Percentiles rank a stretch among this genome's conserved stretches.
Evolutionary conservation across 2,797 vertebrate species (phyloP).

Genomic region (Distichodus sexfasciatus): DNA sequence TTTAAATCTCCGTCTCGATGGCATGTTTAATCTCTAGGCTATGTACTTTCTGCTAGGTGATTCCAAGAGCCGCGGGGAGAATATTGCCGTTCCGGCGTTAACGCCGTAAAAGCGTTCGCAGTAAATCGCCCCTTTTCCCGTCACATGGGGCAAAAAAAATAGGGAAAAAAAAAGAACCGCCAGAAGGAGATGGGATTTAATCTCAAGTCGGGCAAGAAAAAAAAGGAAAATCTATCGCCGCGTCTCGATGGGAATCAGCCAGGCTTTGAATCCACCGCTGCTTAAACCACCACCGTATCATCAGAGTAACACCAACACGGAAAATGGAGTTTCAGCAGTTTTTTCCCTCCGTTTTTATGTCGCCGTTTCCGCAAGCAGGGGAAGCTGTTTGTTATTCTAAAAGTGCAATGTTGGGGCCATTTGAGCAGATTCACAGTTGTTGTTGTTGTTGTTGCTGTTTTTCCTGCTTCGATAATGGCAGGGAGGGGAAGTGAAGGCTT

Average conservation of each 20-base stretch:
- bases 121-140: constrained; percentile 37
- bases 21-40: background rate
- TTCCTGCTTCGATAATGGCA: background rate
- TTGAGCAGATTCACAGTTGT: constrained; percentile 10
- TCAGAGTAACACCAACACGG: constrained; percentile 2
- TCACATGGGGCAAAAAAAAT: constrained; percentile 28
- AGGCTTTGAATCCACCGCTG: background rate
- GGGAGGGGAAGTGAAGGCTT: background rate
- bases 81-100: no score
- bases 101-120: background rate
- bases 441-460: no score
- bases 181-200: constrained; percentile 20
- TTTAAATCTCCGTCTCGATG: no score
- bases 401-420: background rate
- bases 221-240: constrained; percentile 29
- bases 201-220: constrained; percentile 10
- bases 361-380: constrained; percentile 15
- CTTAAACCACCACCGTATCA: background rate
- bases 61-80: background rate
- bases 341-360: background rate
- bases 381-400: constrained; percentile 4
- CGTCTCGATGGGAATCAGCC: background rate
- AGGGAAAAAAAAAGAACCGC: no score
- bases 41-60: background rate
- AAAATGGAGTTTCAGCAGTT: background rate